Percentiles rank a stretch among this genome's conserved stretches.
Evolutionary conservation across 30 jellyfish, hydroid and myxozoan genomes (phyloP).

Genomic region (Aurelia aurita): DNA sequence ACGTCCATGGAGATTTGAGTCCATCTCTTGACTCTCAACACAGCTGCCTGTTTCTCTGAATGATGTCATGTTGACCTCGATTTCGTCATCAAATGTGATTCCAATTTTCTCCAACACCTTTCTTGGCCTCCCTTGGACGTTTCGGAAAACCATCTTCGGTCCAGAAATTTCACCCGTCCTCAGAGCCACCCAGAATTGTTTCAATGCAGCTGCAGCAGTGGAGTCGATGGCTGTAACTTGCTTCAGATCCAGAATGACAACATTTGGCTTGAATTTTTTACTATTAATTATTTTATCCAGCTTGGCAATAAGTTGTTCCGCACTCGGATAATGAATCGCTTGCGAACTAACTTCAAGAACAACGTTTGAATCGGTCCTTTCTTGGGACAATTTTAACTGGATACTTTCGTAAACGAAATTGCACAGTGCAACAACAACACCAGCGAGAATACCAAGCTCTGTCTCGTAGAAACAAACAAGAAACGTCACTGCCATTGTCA

Average conservation of each 20-base stretch:
- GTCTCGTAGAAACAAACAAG: slow-evolving; percentile 72
- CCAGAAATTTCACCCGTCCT: slow-evolving; percentile 22
- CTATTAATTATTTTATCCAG: slow-evolving; percentile 47
- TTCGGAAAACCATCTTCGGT: slow-evolving; percentile 47
- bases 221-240: slow-evolving; percentile 56
- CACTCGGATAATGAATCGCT: slow-evolving; percentile 52
- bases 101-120: slow-evolving; percentile 27
- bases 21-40: too few species aligned
- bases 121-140: slow-evolving; percentile 16
- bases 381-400: slow-evolving; percentile 46
- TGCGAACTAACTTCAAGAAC: slow-evolving; percentile 38
- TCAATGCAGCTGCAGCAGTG: slow-evolving; percentile 54
- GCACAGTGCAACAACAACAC: slow-evolving; percentile 67
- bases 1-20: too few species aligned
- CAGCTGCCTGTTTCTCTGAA: too few species aligned
- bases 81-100: slow-evolving; percentile 10
- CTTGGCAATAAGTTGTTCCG: slow-evolving; percentile 51
- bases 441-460: slow-evolving; percentile 78
- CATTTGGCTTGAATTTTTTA: slow-evolving; percentile 42
- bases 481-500: slow-evolving; percentile 62
- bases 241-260: slow-evolving; percentile 33
- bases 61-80: background rate
- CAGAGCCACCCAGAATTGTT: slow-evolving; percentile 58
- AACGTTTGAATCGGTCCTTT: background rate
- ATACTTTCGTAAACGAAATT: slow-evolving; percentile 35